phyloP scores from a whole-genome alignment of 2,888 invertebrate genomes.

The Amaurobius ferox region DNA sequence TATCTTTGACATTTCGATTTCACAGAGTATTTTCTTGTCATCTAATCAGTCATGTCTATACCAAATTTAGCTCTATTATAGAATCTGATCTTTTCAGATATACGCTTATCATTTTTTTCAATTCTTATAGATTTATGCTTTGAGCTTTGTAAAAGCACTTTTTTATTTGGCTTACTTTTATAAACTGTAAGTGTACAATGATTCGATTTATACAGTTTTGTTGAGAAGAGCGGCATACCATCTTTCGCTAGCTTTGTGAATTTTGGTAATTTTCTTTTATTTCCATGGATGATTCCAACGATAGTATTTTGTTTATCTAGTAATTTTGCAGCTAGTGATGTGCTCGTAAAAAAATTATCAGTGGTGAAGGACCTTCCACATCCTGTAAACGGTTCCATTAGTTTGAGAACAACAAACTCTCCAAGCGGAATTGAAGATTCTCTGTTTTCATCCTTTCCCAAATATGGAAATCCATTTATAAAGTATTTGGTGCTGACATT shows the following conservation, averaged over 20 bases:
- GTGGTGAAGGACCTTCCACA: background rate
- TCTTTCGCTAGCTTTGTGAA: background rate
- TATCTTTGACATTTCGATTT: background rate
- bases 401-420: slow-evolving; percentile 14
- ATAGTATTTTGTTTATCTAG: background rate
- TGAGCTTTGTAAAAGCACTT: slow-evolving; percentile 9
- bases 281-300: slow-evolving; percentile 19
- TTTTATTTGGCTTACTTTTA: background rate
- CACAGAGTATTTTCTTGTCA: background rate
- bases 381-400: background rate
- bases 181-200: slow-evolving; percentile 20
- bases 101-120: slow-evolving; percentile 15
- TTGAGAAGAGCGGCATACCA: slow-evolving; percentile 4
- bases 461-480: slow-evolving; percentile 17
- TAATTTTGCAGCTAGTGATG: background rate
- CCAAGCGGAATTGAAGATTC: background rate
- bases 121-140: slow-evolving; percentile 4
- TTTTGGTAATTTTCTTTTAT: slow-evolving; percentile 7
- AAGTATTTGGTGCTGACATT: slow-evolving; percentile 12
- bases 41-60: no score
- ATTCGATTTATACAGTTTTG: background rate
- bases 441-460: background rate
- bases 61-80: background rate
- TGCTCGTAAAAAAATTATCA: background rate
- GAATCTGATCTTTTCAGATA: background rate